Evolutionary conservation across 2,888 invertebrate species (phyloP), one percentile per base, ranked within the genome.

Genomic region (Spilarctia lutea): DNA sequence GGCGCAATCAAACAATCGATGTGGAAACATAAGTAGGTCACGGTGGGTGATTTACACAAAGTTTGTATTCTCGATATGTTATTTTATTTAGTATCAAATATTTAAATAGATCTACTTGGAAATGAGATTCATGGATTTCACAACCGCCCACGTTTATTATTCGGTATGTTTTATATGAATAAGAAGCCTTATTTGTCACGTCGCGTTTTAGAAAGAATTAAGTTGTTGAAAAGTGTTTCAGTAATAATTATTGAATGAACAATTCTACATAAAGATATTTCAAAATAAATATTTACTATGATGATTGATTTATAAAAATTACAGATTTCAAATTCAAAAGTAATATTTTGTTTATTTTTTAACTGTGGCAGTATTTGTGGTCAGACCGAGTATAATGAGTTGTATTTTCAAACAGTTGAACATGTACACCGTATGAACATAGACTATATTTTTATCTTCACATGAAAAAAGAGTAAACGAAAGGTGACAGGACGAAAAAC

Each of bases 41-140:
- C 71, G 39, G 67, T 71, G 82, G 83, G 81, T 83, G 81, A 85
- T 85, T 85, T 83, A 83, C 75, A 73, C 68, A 24, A n/a, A 56
- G 73, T 70, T 70, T 79, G 77, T 75, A 80, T 76, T 75, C 77
- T 71, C 79, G 73, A 82, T 82, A 82, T 74, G 77, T 79, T 77
- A 79, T 85, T 79, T 81, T 85, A 81, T 81, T 83, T 84, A 78
- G 79, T 81, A 79, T 84, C 80, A 81, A 79, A 74, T 84, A 83
- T 84, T 78, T 84, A 84, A 79, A 83, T 77, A 79, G 75, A 73
- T 39, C 75, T 74, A 72, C 73, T 83, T 63, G 60, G 79, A 70
- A 83, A 76, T 70, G 39, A 52, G 70, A 78, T 74, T 75, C 65
- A 39, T 72, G 35, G 69, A 73, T 78, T 75, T 74, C 65, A 68